phyloP scores from a whole-genome alignment of 2,888 invertebrate species.

The Euclidia mi region DNA sequence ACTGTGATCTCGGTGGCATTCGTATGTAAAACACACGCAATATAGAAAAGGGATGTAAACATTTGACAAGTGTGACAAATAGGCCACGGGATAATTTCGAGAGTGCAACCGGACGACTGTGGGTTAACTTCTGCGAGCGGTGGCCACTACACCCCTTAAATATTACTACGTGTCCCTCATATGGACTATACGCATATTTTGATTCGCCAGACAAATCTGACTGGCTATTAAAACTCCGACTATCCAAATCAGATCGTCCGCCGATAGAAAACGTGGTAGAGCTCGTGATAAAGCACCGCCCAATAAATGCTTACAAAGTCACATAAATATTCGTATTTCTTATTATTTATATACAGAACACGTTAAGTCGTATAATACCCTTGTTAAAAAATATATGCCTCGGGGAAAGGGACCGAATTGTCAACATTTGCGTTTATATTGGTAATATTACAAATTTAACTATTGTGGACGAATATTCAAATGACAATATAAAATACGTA shows the following conservation, averaged over 20 bases:
- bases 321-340: constrained; percentile 57
- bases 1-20: constrained; percentile 33
- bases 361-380: constrained; percentile 64
- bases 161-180: constrained; percentile 69
- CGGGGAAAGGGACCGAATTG: constrained; percentile 56
- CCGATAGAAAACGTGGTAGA: constrained; percentile 34
- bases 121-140: constrained; percentile 57
- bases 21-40: constrained; percentile 25
- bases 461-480: constrained; percentile 41
- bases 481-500: constrained; percentile 26
- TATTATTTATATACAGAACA: too few species aligned
- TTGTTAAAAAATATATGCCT: constrained; percentile 67
- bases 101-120: constrained; percentile 49
- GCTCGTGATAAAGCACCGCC: constrained; percentile 44
- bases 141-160: constrained; percentile 55
- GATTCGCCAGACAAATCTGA: constrained; percentile 37
- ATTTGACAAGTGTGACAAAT: constrained; percentile 46
- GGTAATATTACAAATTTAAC: constrained; percentile 56
- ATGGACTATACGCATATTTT: constrained; percentile 32
- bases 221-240: constrained; percentile 64
- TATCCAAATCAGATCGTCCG: constrained; percentile 58
- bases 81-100: constrained; percentile 35
- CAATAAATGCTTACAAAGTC: constrained; percentile 65
- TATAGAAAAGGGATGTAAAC: constrained; percentile 27
- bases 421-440: constrained; percentile 61